Evolutionary conservation across 2,888 invertebrate genomes (phyloP), one percentile per base, ranked within the genome.

Genomic region (Dioctria linearis): DNA sequence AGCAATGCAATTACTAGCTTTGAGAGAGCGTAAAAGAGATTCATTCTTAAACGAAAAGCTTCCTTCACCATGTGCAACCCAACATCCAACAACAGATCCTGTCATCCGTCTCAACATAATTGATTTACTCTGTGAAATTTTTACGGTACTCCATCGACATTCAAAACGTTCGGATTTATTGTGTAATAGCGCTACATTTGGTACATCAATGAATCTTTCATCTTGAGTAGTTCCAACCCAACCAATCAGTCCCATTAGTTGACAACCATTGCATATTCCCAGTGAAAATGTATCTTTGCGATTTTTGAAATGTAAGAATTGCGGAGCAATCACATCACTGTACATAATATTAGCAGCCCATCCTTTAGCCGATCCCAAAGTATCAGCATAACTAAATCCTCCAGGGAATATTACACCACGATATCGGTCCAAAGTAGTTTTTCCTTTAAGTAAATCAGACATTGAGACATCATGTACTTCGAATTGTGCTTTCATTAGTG

Each of bases 181-280:
- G 84, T 95, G 95, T 84, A 95, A 93, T 40, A 99, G 88, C 82
- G 94, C 92, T 81, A 96, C 91, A 84, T 93, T 92, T 0, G 92
- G 92, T 2, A 90, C 88, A 69, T 86, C 85, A 63, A 87, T 85
- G 1, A 85, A 67, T 85, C 86, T 4, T 85, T 85, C 83, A 3
- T 85, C 84, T 0, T 83, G 82, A 5, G 86, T 84, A 8, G 89
- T 87, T 63, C 95, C 95, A 69, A 99, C 90, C 96, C 97, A 98
- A 4, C 98, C 98, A 5, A 99, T 92, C 40, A 97, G 89, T 4
- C 95, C 96, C 96, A 99, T 96, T 83, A 99, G 90, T 87, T 99
- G 99, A 86, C 99, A 99, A 0, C 99, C 99, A 88, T 99, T 99
- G 87, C 99, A 99, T n/a, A 98, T 95, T 46, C 99, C 99, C 83